Conservation (phyloP, 2,888 invertebrate species). For the Sphaeridia pumilis region DNA sequence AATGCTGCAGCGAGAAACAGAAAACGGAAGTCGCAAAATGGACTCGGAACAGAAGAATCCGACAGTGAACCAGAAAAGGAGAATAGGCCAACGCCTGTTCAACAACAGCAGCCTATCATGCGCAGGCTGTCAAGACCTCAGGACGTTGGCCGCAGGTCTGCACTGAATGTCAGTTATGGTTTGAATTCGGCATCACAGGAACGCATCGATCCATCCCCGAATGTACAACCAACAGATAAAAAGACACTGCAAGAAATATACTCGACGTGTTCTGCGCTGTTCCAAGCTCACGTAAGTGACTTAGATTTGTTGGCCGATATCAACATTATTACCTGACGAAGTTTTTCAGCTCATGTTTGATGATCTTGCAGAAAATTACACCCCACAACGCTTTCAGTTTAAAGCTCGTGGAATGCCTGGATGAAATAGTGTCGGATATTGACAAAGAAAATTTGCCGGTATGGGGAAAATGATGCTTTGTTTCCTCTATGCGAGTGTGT, state of each 20-base stretch:
- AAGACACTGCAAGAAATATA: conserved; percentile 24
- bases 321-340: background rate
- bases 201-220: background rate
- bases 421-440: conserved; percentile 28
- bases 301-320: background rate
- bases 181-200: conserved; percentile 4
- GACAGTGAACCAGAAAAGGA: conserved; percentile 3
- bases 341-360: background rate
- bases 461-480: background rate
- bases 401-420: conserved; percentile 28
- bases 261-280: conserved; percentile 26
- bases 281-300: conserved; percentile 22
- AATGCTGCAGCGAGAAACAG: background rate
- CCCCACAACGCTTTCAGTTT: conserved; percentile 30
- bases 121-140: conserved; percentile 6
- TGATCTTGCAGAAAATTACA: conserved; percentile 28
- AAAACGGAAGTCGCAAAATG: background rate
- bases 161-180: conserved; percentile 12
- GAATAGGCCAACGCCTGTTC: background rate
- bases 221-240: conserved; percentile 6
- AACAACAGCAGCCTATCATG: background rate
- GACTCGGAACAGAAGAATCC: background rate
- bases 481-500: background rate
- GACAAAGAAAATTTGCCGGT: conserved; percentile 30
- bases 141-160: background rate